phyloP scores from a whole-genome alignment of 2,113 vertebrate genomes.

The Syngnathus typhle region DNA sequence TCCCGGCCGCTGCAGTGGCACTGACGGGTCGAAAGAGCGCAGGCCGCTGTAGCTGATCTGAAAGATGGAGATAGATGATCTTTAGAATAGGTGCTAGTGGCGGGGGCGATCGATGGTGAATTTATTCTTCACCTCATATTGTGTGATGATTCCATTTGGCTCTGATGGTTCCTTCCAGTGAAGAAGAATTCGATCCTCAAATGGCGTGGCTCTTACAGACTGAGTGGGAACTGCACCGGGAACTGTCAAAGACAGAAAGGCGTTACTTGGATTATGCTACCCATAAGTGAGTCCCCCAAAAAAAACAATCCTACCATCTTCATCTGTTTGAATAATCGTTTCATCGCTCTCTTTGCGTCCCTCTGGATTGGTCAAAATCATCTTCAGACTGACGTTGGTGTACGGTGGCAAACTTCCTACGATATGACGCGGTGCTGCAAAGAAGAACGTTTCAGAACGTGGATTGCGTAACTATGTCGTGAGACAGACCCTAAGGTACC shows the following conservation, averaged over 20 bases:
- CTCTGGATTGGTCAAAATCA: conserved; percentile 97
- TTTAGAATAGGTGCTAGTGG: neutral
- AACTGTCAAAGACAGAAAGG: conserved; percentile 66
- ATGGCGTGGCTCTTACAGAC: conserved; percentile 90
- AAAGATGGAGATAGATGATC: neutral
- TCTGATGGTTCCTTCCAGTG: conserved; percentile 96
- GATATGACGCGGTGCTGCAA: conserved; percentile 82
- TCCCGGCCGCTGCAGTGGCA: conserved; percentile 82
- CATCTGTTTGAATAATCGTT: conserved; percentile 93
- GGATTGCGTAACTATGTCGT: too few species aligned
- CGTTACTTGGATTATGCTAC: too few species aligned
- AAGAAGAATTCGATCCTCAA: conserved; percentile 93
- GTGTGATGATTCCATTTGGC: conserved; percentile 94
- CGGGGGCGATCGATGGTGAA: too few species aligned
- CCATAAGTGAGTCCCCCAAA: neutral
- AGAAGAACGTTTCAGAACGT: neutral
- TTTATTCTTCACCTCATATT: conserved; percentile 83
- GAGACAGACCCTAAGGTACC: conserved; percentile 20
- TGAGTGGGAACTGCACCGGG: conserved; percentile 87
- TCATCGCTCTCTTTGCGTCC: conserved; percentile 96
- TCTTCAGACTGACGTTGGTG: conserved; percentile 96
- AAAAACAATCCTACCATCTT: conserved; percentile 77
- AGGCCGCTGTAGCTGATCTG: conserved; percentile 92
- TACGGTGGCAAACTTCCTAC: conserved; percentile 90
- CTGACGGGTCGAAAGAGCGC: conserved; percentile 90